These are phyloP conservation scores for Holacanthella duospinosa DNA, from an alignment of 2,888 invertebrate species.

Conservation along the genomic window DNA sequence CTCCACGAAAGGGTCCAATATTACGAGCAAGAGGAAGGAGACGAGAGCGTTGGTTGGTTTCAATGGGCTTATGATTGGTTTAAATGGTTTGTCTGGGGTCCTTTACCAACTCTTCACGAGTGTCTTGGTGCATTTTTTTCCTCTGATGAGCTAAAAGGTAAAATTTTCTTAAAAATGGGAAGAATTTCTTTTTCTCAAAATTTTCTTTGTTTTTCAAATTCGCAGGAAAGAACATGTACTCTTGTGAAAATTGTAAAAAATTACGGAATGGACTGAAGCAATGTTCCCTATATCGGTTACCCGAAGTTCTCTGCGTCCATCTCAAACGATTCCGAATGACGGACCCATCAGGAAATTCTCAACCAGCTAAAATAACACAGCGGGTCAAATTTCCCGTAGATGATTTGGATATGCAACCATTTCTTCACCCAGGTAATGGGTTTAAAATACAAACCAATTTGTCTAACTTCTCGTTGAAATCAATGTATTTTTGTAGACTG, in stretches of 20 bases:
- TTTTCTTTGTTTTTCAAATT: no score
- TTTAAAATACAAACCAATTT: background rate
- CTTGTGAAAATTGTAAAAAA: constrained; percentile 81
- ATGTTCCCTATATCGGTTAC: constrained; percentile 78
- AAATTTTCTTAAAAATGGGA: no score
- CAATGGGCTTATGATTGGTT: constrained; percentile 77
- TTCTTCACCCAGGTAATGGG: constrained; percentile 64
- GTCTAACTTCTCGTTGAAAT: background rate
- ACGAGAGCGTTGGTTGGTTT: constrained; percentile 51
- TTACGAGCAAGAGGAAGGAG: constrained; percentile 22
- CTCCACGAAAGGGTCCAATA: constrained; percentile 24
- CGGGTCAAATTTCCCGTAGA: constrained; percentile 85
- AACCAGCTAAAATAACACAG: constrained; percentile 86
- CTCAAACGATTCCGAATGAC: constrained; percentile 75
- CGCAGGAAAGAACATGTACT: constrained; percentile 37
- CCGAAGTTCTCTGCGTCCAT: constrained; percentile 91
- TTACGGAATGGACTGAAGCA: constrained; percentile 91
- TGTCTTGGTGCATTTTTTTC: constrained; percentile 96
- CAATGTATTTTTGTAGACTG: constrained; percentile 54
- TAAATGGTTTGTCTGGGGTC: constrained; percentile 86
- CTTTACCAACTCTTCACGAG: constrained; percentile 81
- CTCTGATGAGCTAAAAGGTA: constrained; percentile 94
- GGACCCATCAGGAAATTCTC: constrained; percentile 71
- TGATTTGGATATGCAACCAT: constrained; percentile 83
- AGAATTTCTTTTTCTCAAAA: no score